Evolutionary conservation across 1,140 invertebrate genomes (phyloP).

Genomic region (Babylonia areolata): DNA sequence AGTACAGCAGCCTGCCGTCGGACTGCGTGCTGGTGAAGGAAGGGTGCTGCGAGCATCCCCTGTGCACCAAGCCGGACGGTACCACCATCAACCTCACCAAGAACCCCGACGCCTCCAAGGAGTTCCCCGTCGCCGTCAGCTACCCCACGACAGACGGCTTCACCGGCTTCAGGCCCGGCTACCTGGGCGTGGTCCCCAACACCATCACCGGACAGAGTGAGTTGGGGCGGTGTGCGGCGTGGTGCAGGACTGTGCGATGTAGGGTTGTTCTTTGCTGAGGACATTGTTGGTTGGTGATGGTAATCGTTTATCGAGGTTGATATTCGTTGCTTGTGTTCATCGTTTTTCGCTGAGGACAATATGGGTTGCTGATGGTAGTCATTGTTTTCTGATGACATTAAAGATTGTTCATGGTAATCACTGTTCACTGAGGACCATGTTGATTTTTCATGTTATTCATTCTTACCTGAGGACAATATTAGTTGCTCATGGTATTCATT

Average conservation of each 20-base stretch:
- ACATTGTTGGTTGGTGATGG: too few relatives aligned
- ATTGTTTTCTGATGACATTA: too few relatives aligned
- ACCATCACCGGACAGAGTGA: neutral
- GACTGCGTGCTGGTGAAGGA: constrained; percentile 46
- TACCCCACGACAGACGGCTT: constrained; percentile 42
- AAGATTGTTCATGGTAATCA: too few relatives aligned
- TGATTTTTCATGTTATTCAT: too few relatives aligned
- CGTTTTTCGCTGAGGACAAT: too few relatives aligned
- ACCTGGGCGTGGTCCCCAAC: constrained; percentile 10
- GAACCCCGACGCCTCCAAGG: constrained; percentile 35
- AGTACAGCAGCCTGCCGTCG: constrained; percentile 43
- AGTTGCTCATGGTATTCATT: too few relatives aligned
- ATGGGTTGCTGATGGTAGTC: too few relatives aligned
- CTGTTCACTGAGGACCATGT: too few relatives aligned
- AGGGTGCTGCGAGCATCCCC: constrained; percentile 56
- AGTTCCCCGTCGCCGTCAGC: constrained; percentile 20
- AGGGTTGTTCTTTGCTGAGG: too few relatives aligned
- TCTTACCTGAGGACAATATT: too few relatives aligned
- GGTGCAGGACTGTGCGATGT: neutral
- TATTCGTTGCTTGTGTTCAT: too few relatives aligned
- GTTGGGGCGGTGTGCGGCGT: neutral
- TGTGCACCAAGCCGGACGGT: constrained; percentile 59
- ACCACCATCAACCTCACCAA: constrained; percentile 48
- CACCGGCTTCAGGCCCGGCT: constrained; percentile 44
- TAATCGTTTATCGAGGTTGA: too few relatives aligned